Percentiles rank a stretch among this genome's conserved stretches.
Evolutionary conservation across 2,113 vertebrate species (phyloP).

Genomic region (Ginglymostoma cirratum): DNA sequence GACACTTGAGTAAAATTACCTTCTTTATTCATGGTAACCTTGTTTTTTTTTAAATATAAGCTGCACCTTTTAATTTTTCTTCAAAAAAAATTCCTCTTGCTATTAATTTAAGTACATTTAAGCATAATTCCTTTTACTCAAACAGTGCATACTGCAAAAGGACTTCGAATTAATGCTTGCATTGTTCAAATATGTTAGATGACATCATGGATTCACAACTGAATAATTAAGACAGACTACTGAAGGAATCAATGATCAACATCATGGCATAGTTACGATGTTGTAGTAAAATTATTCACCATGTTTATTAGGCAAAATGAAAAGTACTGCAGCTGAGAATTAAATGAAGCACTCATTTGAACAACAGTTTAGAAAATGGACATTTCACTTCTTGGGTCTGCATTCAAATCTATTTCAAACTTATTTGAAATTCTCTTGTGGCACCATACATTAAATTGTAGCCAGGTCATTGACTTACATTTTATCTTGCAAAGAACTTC

Average conservation of each 20-base stretch:
- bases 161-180: background rate
- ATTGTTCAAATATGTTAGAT: background rate
- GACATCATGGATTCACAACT: background rate
- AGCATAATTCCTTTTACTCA: background rate
- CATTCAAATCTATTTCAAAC: background rate
- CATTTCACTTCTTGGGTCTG: background rate
- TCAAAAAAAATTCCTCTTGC: too few relatives aligned
- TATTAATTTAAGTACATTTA: background rate
- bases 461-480: background rate
- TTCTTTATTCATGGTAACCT: background rate
- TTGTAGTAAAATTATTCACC: background rate
- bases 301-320: background rate
- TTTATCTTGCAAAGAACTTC: background rate
- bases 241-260: background rate
- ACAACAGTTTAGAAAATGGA: background rate
- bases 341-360: background rate
- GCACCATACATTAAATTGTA: background rate
- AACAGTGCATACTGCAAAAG: background rate
- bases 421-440: background rate
- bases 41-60: too few relatives aligned
- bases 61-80: background rate
- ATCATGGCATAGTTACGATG: background rate
- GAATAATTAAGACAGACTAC: background rate
- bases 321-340: background rate
- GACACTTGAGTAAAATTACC: background rate